Conservation (phyloP, 2,888 invertebrate species). For the Hydrotaea diabolus region DNA sequence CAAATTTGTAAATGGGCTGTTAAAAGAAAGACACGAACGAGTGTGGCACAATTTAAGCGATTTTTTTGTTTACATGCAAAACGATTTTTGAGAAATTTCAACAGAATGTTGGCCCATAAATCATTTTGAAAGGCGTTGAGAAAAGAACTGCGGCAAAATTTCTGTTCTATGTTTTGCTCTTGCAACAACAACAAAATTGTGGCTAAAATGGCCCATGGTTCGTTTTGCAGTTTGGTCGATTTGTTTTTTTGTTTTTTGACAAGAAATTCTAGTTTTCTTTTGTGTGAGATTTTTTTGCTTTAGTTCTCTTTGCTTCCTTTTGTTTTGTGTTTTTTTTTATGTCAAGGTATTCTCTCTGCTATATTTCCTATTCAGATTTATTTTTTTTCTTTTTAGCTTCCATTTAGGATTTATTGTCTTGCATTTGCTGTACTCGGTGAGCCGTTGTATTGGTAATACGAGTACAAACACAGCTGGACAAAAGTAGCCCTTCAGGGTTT, state of each 20-base stretch:
- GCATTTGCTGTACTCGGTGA: background rate
- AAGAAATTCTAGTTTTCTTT: background rate
- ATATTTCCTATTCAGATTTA: background rate
- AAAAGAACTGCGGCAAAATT: conserved; percentile 14
- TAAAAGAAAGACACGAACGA: background rate
- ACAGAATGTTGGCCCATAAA: background rate
- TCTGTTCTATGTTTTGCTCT: background rate
- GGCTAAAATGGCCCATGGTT: background rate
- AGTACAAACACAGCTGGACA: background rate
- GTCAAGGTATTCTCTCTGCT: background rate
- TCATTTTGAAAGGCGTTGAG: background rate
- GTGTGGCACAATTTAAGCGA: background rate
- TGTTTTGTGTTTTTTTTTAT: background rate
- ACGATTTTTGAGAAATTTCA: background rate
- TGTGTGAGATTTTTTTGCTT: background rate
- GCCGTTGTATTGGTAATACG: background rate
- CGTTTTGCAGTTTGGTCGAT: background rate
- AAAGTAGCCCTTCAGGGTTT: background rate
- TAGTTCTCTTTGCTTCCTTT: background rate
- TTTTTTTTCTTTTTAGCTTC: background rate
- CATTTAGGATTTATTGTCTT: background rate
- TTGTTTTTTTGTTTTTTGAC: background rate
- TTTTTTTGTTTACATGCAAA: conserved; percentile 16
- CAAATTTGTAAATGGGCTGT: background rate
- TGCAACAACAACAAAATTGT: background rate